A percentile compares a stretch with the other conserved stretches of the same genome.
These are phyloP conservation scores for Nothocercus nigrocapillus DNA, from an alignment of 2,113 vertebrate genomes.

Conservation along the genomic window DNA sequence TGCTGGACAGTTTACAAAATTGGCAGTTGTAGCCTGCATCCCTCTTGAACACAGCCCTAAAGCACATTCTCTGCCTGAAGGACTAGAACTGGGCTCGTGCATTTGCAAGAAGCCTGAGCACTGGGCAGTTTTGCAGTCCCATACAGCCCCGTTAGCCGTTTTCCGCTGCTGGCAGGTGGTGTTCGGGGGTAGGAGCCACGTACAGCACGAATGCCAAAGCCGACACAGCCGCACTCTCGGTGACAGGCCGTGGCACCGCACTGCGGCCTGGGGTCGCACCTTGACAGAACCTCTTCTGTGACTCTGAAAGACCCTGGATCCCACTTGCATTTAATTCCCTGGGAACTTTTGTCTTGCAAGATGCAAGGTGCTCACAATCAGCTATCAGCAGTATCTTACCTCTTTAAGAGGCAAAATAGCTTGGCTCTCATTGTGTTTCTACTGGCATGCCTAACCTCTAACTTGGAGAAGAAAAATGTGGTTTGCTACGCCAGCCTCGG, in stretches of 20 bases:
- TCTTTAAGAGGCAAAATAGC: not conserved
- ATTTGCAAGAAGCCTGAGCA: accelerated
- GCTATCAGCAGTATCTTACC: not conserved
- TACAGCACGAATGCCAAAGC: not conserved
- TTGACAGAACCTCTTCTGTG: not conserved
- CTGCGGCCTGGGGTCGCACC: not conserved
- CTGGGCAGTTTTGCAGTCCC: not conserved
- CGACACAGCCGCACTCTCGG: accelerated
- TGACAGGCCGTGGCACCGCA: accelerated
- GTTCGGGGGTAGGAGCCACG: accelerated
- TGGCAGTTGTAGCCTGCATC: not conserved
- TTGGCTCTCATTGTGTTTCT: not conserved
- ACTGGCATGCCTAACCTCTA: not conserved
- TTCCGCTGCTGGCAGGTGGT: not conserved
- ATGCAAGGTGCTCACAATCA: not conserved
- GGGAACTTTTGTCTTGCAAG: not conserved
- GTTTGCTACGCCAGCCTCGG: not conserved
- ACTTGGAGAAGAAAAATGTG: not conserved
- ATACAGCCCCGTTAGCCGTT: not conserved
- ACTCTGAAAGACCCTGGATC: not conserved
- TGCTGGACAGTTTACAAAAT: accelerated
- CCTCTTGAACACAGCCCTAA: not conserved
- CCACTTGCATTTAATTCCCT: not conserved
- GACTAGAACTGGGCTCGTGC: not conserved
- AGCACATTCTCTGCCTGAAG: accelerated